These are phyloP conservation scores for Cricetomys ansorgei DNA, from an alignment of 2,113 vertebrate genomes.

Conservation along the genomic window DNA sequence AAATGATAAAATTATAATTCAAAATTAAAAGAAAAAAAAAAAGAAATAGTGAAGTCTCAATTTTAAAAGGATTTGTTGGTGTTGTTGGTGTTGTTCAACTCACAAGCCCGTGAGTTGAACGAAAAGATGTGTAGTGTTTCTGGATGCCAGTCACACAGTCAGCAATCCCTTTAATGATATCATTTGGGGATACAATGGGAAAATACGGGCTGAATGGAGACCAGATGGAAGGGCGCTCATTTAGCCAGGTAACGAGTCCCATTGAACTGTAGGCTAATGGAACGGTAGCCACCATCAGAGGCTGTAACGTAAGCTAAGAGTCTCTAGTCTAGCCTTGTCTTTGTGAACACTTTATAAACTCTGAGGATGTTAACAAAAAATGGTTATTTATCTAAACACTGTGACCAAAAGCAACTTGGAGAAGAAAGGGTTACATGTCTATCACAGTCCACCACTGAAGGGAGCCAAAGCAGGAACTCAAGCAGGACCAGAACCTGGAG, in stretches of 20 bases:
- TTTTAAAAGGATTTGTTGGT: neutral
- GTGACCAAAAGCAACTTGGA: neutral
- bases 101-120: neutral
- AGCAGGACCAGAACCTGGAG: neutral
- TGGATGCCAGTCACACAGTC: neutral
- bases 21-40: neutral
- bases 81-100: neutral
- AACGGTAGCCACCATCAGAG: neutral
- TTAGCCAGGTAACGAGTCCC: slow-evolving; percentile 14
- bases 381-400: neutral
- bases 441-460: neutral
- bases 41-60: neutral
- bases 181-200: neutral
- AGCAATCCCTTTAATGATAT: neutral
- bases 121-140: neutral
- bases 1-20: neutral
- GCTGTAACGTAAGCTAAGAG: neutral
- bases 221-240: neutral
- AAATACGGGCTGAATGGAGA: slow-evolving; percentile 1
- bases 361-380: neutral
- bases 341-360: slow-evolving; percentile 21
- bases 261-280: neutral
- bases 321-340: neutral
- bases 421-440: neutral
- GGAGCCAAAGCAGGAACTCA: neutral